These are phyloP conservation scores for Liposcelis brunnea DNA, from an alignment of 2,888 invertebrate genomes.

Conservation along the genomic window DNA sequence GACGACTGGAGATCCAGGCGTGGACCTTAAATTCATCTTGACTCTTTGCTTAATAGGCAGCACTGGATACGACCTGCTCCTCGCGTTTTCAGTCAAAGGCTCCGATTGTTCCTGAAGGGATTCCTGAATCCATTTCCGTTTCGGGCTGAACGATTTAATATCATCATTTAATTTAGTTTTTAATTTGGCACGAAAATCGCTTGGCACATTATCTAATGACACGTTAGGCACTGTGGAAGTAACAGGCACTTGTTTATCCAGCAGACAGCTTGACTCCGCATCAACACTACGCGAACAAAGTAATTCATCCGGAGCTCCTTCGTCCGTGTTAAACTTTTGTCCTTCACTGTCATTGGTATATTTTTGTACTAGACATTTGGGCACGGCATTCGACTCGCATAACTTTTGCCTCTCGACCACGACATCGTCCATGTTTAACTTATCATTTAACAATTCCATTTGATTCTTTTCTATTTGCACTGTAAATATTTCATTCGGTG, in stretches of 20 bases:
- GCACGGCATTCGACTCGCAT: not conserved
- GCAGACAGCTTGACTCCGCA: slow-evolving; percentile 3
- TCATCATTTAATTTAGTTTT: too few relatives aligned
- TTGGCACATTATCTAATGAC: too few relatives aligned
- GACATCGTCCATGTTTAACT: slow-evolving; percentile 2
- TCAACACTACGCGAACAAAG: slow-evolving; percentile 1
- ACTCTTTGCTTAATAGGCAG: not conserved
- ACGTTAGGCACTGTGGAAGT: too few relatives aligned
- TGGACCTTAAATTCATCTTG: not conserved
- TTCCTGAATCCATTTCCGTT: slow-evolving; percentile 6
- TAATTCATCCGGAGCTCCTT: not conserved
- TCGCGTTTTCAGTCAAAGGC: not conserved
- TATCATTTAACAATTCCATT: not conserved
- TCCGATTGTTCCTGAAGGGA: slow-evolving; percentile 5
- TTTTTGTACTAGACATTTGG: slow-evolving; percentile 7
- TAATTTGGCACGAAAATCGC: too few relatives aligned
- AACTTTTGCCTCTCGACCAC: not conserved
- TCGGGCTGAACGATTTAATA: slow-evolving; percentile 2
- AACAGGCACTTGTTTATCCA: too few relatives aligned
- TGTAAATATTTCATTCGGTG: slow-evolving; percentile 3
- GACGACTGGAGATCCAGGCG: not conserved
- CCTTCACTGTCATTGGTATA: not conserved
- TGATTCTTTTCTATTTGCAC: not conserved
- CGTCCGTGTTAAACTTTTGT: too few relatives aligned
- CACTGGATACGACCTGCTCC: not conserved